Conservation (phyloP, 2,797 vertebrate species). For the Thamnophis elegans region DNA sequence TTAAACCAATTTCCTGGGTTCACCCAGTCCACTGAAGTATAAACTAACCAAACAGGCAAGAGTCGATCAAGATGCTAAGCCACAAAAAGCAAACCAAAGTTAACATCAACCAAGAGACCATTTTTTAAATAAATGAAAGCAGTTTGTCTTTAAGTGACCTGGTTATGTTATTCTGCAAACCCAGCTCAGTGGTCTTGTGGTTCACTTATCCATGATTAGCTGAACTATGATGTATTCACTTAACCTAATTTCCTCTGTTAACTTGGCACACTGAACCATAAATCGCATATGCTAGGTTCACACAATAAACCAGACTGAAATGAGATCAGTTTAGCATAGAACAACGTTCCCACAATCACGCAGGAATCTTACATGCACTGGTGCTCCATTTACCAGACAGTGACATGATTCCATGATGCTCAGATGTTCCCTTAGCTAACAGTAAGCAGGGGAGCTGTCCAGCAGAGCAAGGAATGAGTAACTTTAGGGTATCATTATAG, state of each 20-base stretch:
- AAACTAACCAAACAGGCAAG: not conserved
- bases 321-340: not conserved
- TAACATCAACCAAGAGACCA: not conserved
- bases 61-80: not conserved
- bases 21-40: not conserved
- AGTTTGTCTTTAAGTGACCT: not conserved
- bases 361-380: not conserved
- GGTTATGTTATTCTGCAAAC: not conserved
- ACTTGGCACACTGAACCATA: not conserved
- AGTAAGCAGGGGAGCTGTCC: not conserved
- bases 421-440: not conserved
- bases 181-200: not conserved
- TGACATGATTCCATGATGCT: not conserved
- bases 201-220: not conserved
- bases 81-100: not conserved
- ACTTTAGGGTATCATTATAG: not conserved
- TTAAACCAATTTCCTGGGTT: not conserved
- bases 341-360: not conserved
- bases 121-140: not conserved
- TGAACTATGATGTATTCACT: not conserved
- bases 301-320: not conserved
- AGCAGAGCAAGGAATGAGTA: not conserved
- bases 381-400: not conserved
- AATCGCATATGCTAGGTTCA: not conserved
- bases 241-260: not conserved